Percentiles rank a stretch among this genome's conserved stretches.
Evolutionary conservation across 2,113 vertebrate species (phyloP).

Genomic region (Gobio gobio): DNA sequence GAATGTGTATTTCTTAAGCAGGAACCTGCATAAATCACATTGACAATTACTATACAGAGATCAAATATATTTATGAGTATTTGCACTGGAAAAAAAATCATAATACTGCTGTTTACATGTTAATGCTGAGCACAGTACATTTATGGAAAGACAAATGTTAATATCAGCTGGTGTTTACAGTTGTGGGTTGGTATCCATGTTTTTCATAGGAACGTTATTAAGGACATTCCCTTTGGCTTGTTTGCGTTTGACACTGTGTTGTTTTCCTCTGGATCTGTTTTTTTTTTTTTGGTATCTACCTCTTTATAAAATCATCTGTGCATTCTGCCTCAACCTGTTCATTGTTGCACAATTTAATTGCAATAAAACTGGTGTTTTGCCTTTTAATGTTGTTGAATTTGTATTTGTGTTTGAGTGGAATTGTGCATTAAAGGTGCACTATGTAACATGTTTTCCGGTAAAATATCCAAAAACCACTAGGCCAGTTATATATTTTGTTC

Average conservation of each 20-base stretch:
- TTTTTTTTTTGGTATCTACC: background rate
- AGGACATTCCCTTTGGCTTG: background rate
- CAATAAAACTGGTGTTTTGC: conserved; percentile 1
- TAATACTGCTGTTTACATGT: conserved; percentile 4
- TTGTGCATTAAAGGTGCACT: background rate
- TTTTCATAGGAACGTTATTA: background rate
- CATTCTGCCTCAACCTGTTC: background rate
- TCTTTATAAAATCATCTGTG: background rate
- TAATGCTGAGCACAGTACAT: background rate
- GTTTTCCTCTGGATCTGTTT: background rate
- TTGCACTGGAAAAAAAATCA: conserved; percentile 1
- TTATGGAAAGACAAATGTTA: background rate
- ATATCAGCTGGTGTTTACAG: background rate
- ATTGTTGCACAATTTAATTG: background rate
- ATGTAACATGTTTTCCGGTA: too few species aligned
- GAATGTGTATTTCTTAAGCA: background rate
- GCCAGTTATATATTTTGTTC: too few species aligned
- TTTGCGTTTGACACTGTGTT: background rate
- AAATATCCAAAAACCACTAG: too few species aligned
- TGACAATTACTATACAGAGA: background rate
- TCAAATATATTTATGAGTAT: background rate
- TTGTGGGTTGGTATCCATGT: background rate
- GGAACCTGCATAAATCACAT: background rate
- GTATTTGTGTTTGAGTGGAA: background rate
- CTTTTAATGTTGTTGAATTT: background rate